These are phyloP conservation scores for Callithrix jacchus DNA, from an alignment of 2,113 vertebrate genomes.

Conservation along the genomic window DNA sequence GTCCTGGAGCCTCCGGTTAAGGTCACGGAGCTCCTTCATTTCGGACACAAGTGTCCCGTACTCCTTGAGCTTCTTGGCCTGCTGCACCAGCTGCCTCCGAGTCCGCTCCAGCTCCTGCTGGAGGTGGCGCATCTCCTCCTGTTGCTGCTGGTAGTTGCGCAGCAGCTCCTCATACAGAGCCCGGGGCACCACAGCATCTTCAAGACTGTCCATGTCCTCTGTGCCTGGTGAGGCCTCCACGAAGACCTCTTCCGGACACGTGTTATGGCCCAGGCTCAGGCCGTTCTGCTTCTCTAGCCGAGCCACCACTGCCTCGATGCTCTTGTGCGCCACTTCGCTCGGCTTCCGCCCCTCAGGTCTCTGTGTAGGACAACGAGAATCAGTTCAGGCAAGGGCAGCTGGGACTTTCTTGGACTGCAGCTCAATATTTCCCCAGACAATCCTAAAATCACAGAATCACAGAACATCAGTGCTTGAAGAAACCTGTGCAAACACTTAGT, in stretches of 20 bases:
- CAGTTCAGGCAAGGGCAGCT: conserved; percentile 81
- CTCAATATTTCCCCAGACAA: conserved; percentile 79
- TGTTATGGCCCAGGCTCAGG: conserved; percentile 85
- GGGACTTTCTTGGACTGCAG: conserved; percentile 75
- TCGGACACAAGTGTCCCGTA: conserved; percentile 96
- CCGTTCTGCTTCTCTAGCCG: conserved; percentile 91
- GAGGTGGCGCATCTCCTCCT: conserved; percentile 97
- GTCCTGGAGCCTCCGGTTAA: conserved; percentile 98
- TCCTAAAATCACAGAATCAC: conserved; percentile 80
- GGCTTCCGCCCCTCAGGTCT: conserved; percentile 88
- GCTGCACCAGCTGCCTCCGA: conserved; percentile 96
- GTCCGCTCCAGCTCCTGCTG: conserved; percentile 98
- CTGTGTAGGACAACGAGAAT: conserved; percentile 82
- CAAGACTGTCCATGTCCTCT: conserved; percentile 86
- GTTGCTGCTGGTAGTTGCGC: conserved; percentile 97
- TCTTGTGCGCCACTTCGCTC: conserved; percentile 90
- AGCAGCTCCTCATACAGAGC: conserved; percentile 97
- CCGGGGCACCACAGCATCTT: conserved; percentile 91
- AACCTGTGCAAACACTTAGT: conserved; percentile 46
- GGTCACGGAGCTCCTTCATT: conserved; percentile 99
- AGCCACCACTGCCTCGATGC: conserved; percentile 97
- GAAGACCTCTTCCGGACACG: conserved; percentile 85
- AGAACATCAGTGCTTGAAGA: conserved; percentile 74
- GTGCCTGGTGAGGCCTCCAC: conserved; percentile 83
- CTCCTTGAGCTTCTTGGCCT: conserved; percentile 99